Conservation (phyloP, 2,888 invertebrate genomes). For the Cantharis lateralis region DNA sequence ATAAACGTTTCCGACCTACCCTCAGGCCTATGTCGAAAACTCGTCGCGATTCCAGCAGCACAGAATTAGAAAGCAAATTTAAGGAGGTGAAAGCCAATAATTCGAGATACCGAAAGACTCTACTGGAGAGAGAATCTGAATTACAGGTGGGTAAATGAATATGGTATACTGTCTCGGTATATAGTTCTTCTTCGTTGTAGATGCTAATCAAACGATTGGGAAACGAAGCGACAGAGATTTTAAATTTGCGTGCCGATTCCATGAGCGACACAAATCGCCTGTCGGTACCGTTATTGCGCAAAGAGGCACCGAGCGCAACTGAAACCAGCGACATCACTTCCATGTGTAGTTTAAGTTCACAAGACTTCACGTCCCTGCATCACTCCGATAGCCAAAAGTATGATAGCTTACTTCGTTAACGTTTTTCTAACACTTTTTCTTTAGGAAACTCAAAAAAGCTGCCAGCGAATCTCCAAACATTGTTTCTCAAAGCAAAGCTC, state of each 20-base stretch:
- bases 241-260: constrained; percentile 51
- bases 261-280: constrained; percentile 51
- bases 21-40: constrained; percentile 82
- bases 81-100: constrained; percentile 85
- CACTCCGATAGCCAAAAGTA: constrained; percentile 59
- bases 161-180: no score
- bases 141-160: constrained; percentile 62
- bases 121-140: constrained; percentile 84
- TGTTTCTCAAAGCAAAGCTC: constrained; percentile 4
- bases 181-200: constrained; percentile 50
- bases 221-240: constrained; percentile 60
- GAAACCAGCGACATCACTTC: constrained; percentile 77
- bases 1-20: constrained; percentile 85
- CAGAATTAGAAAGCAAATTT: constrained; percentile 80
- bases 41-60: constrained; percentile 79
- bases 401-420: constrained; percentile 27
- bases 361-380: constrained; percentile 60
- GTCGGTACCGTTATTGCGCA: constrained; percentile 56
- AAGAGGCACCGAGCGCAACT: constrained; percentile 65
- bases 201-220: constrained; percentile 71
- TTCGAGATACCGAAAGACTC: constrained; percentile 78
- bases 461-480: constrained; percentile 43
- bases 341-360: constrained; percentile 70
- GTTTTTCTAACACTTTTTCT: not conserved
- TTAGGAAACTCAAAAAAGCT: constrained; percentile 38